Percentiles rank a stretch among this genome's conserved stretches.
Evolutionary conservation across 2,113 vertebrate genomes (phyloP).

Genomic region (Cyphomyrus plagiostoma): DNA sequence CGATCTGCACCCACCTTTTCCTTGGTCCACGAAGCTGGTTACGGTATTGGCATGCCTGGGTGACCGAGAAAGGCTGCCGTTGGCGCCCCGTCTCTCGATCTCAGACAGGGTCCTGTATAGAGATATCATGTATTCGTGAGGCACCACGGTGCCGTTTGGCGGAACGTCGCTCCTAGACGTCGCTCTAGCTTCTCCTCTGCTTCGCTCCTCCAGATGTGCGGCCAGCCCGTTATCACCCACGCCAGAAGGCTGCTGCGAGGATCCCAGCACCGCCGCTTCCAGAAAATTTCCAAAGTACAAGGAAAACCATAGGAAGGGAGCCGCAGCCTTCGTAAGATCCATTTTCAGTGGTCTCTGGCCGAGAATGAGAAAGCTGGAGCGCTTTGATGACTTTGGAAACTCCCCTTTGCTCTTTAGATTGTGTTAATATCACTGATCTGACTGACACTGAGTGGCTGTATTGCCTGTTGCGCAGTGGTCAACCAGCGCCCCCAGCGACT

Average conservation of each 20-base stretch:
- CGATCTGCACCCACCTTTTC: constrained; percentile 46
- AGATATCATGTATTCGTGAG: constrained; percentile 74
- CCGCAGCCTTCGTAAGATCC: constrained; percentile 60
- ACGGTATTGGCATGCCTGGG: constrained; percentile 62
- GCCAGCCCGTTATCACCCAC: constrained; percentile 42
- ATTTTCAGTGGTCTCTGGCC: constrained; percentile 52
- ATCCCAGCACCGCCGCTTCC: constrained; percentile 35
- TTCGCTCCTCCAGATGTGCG: constrained; percentile 54
- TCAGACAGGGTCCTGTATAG: constrained; percentile 65
- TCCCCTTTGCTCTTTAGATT: constrained; percentile 65
- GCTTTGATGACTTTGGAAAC: constrained; percentile 50
- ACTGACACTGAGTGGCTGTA: constrained; percentile 42
- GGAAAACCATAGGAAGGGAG: constrained; percentile 41
- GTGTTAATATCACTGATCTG: constrained; percentile 57
- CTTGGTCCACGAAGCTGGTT: constrained; percentile 72
- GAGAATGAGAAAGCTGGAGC: constrained; percentile 41
- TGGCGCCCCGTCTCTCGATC: constrained; percentile 39
- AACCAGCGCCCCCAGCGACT: constrained; percentile 35
- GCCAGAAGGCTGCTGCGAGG: constrained; percentile 31
- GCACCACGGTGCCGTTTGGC: constrained; percentile 60
- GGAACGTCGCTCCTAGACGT: constrained; percentile 24
- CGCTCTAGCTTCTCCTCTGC: constrained; percentile 22
- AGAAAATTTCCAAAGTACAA: constrained; percentile 43
- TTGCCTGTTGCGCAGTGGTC: constrained; percentile 31
- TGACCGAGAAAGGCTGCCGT: constrained; percentile 35